Evolutionary conservation across 2,797 vertebrate genomes (phyloP).

Genomic region (Nothura maculosa): DNA sequence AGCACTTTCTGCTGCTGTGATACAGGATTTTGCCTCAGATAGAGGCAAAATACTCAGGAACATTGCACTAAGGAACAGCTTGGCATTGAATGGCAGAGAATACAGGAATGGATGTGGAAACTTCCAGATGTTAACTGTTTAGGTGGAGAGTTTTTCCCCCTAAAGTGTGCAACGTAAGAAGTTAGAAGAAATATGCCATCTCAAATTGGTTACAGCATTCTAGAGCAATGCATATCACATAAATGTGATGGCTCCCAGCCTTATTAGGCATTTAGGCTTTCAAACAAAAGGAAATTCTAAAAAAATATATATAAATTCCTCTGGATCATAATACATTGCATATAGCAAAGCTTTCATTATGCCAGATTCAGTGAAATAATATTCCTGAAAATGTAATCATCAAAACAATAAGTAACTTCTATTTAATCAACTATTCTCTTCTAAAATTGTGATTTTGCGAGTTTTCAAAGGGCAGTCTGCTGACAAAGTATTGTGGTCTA

Average conservation of each 20-base stretch:
- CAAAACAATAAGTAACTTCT: background rate
- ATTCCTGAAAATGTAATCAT: background rate
- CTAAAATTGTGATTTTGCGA: background rate
- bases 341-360: background rate
- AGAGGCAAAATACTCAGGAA: too few species aligned
- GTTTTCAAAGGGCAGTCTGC: background rate
- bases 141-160: background rate
- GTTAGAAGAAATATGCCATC: background rate
- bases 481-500: background rate
- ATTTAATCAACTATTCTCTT: background rate
- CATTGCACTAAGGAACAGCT: background rate
- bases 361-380: background rate
- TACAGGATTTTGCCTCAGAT: background rate
- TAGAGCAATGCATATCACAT: background rate
- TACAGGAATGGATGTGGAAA: background rate
- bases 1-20: background rate
- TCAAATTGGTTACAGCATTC: background rate
- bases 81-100: background rate
- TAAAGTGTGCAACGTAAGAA: background rate
- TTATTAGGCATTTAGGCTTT: background rate
- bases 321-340: background rate
- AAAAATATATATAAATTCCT: background rate
- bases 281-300: background rate
- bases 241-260: background rate
- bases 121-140: background rate